Evolutionary conservation across 2,113 vertebrate genomes (phyloP), one percentile per base, ranked within the genome.

Genomic region (Aegotheles bennettii): DNA sequence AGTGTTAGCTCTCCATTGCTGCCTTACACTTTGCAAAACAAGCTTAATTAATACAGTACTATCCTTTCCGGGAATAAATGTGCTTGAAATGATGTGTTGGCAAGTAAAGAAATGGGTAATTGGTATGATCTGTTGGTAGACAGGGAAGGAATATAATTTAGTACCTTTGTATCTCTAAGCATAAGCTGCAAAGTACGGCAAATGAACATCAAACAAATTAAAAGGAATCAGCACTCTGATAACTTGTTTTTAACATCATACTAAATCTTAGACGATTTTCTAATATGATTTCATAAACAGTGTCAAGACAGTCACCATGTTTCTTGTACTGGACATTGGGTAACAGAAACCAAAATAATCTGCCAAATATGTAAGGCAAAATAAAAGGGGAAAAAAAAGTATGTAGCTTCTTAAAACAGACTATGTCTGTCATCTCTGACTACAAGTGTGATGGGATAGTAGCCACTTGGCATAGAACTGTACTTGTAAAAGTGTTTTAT

Each of bases 241-340:
- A 9, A 93, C 70, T 94, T 17, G 26, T 83, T 92, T 94, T 85
- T 67, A 63, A 91, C 91, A 69, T 76, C 87, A n/a, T 94, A n/a
- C 33, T 85, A 93, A 76, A 54, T 79, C 60, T 76, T 93, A 92
- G 92, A 23, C 56, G 21, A 73, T 86, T 57, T 89, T 76, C 47
- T 95, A 65, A 64, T 88, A 59, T 0, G 7, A 91, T 96, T 96
- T 94, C 21, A 56, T 94, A 95, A 97, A 68, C 74, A 70, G 33
- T 69, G 24, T 96, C 51, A 63, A 89, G 73, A 94, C 90, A 96
- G 92, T 95, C 95, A 95, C 95, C 86, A 73, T 20, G n/a, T 94
- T 96, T 97, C 94, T 96, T 97, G n/a, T 94, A 95, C 88, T 97
- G 97, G 97, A 97, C 97, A 97, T 97, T 98, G 97, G 97, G 97